Evolutionary conservation across 2,113 vertebrate species (phyloP).

Genomic region (Ailuropoda melanoleuca): DNA sequence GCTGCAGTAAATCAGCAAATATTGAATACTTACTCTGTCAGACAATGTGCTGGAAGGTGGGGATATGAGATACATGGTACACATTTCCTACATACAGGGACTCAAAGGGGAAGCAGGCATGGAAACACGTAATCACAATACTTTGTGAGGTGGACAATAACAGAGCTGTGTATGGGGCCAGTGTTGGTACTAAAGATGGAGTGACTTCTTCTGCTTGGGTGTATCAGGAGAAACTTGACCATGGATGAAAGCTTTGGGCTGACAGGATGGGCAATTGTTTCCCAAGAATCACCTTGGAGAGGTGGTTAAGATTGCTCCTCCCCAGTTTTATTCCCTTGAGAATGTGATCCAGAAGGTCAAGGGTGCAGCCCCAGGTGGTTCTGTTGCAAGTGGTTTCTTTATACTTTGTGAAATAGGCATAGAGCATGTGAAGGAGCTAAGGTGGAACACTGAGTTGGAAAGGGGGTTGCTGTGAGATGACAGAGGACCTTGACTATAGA

Average conservation of each 20-base stretch:
- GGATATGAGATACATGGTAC: not conserved
- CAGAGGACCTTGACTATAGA: not conserved
- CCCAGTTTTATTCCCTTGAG: not conserved
- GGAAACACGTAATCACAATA: not conserved
- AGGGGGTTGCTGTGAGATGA: not conserved
- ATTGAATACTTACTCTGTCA: not conserved
- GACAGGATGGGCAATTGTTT: not conserved
- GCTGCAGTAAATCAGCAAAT: not conserved
- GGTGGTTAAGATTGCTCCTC: not conserved
- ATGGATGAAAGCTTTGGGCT: not conserved
- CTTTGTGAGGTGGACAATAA: not conserved
- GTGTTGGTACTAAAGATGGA: not conserved
- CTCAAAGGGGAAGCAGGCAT: not conserved
- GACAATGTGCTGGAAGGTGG: not conserved
- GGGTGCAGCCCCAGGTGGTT: not conserved
- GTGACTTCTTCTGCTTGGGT: not conserved
- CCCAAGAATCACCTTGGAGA: not conserved
- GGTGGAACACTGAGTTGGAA: not conserved
- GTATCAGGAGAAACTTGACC: not conserved
- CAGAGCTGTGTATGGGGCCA: not conserved
- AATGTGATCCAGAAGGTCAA: not conserved
- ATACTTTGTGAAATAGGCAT: not conserved
- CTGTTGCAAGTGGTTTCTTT: not conserved
- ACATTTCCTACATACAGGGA: not conserved
- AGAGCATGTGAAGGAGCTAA: not conserved